Evolutionary conservation across 2,113 vertebrate species (phyloP).

Genomic region (Crotophaga sulcirostris): DNA sequence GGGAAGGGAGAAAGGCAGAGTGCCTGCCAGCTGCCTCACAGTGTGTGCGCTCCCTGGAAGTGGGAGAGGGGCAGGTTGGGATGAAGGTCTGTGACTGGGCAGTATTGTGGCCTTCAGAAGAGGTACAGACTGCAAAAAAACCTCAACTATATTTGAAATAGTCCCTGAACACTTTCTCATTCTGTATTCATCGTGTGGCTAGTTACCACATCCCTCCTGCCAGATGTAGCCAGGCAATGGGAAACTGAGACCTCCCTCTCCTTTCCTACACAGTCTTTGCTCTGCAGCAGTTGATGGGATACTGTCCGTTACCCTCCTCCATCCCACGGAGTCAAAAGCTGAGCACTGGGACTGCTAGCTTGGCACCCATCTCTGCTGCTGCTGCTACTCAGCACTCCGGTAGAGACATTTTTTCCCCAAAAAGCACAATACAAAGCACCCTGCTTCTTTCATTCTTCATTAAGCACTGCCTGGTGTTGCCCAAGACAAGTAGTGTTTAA

Average conservation of each 20-base stretch:
- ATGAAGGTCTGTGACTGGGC: not conserved
- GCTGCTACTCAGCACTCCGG: not conserved
- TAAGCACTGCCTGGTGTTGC: not conserved
- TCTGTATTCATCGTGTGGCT: not conserved
- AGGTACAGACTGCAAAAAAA: not conserved
- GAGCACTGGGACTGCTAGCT: not conserved
- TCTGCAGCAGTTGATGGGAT: not conserved
- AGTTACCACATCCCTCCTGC: not conserved
- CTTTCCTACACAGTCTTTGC: not conserved
- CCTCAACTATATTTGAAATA: not conserved
- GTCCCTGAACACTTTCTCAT: not conserved
- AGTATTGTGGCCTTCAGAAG: not conserved
- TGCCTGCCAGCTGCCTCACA: not conserved
- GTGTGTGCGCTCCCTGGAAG: constrained; percentile 6
- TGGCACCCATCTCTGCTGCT: not conserved
- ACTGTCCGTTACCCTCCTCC: not conserved
- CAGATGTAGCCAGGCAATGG: not conserved
- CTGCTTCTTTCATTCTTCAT: not conserved
- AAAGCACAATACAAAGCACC: not conserved
- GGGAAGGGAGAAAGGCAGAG: not conserved
- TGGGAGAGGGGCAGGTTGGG: not conserved
- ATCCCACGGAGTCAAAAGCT: not conserved
- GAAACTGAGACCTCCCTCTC: not conserved
- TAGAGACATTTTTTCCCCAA: fast-evolving
- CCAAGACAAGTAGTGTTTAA: constrained; percentile 1